phyloP scores from a whole-genome alignment of 2,888 invertebrate species.

The Xestia c-nigrum region DNA sequence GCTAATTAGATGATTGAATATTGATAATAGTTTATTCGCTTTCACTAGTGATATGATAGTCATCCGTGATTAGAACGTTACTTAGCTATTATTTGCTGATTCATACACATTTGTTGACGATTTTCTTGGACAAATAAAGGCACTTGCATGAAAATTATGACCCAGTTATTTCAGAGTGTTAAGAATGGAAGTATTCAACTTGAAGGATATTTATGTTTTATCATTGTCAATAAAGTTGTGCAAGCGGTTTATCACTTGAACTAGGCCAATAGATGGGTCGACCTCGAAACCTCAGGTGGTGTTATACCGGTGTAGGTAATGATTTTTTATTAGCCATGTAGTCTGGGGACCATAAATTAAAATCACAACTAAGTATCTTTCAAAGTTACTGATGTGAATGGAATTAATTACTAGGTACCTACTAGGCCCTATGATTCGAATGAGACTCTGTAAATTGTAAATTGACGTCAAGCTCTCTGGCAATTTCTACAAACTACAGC shows the following conservation, averaged over 20 bases:
- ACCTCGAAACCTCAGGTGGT: background rate
- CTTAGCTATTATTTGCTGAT: background rate
- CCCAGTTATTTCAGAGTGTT: background rate
- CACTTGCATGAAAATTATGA: background rate
- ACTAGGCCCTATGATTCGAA: background rate
- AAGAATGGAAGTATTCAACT: background rate
- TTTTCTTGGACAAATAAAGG: conserved; percentile 5
- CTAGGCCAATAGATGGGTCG: conserved; percentile 10
- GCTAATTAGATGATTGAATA: background rate
- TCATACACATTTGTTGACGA: background rate
- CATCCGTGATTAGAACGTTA: background rate
- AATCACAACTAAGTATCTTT: background rate
- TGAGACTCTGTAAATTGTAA: background rate
- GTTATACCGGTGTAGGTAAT: background rate
- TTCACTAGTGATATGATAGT: background rate
- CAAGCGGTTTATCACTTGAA: conserved; percentile 3
- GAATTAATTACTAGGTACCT: background rate
- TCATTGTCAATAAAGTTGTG: background rate
- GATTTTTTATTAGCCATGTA: background rate
- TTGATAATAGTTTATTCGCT: background rate
- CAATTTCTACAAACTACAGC: background rate
- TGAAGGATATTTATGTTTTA: conserved; percentile 1
- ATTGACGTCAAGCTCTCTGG: background rate
- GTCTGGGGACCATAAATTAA: background rate
- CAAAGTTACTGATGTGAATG: background rate